Base-by-base conservation (phyloP, 2,113 vertebrate species). In the Thryonomys swinderianus region DNA sequence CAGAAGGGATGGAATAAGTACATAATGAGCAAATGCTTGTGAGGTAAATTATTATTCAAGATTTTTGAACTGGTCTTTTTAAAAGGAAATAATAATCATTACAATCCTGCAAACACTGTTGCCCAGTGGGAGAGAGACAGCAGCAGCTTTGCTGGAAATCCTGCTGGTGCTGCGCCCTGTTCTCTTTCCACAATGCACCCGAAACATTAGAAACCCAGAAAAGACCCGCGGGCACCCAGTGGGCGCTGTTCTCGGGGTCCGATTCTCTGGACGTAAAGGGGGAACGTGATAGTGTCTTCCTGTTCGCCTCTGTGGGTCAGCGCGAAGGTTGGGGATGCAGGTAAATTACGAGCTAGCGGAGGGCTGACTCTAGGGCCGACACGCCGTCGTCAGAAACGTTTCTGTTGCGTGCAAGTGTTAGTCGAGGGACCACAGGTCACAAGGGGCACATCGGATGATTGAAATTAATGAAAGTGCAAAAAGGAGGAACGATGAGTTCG, bases 11-110 rank as follows among this genome's bases (percentile, higher is more conserved):
- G 84, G 92, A 96, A 34, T 97, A 96, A 97, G 93, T 78, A 96
- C 93, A 96, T 96, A 98, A 98, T 96, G 97, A 98, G 93, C 76
- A 97, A 97, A 96, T 95, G 93, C 98, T 98, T 97, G 91, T 95
- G 96, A 96, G 95, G 96, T 95, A 97, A 98, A 98, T 98, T 96
- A 96, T 98, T 97, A 97, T 97, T 98, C 27, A n/a, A 85, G 95
- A 71, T 91, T 97, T 98, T 88, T 97, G 97, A 98, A 97, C 83
- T 62, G 40, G 40, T 89, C 92, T 96, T 97, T 97, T 86, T 78
- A 89, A 89, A 89, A 62, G 94, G 91, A 96, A 97, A 97, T 97
- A 86, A 85, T 95, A 91, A 96, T 94, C 67, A 97, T 96, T 85
- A 86, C 45, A 66, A 2, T 76, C 51, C 79, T 86, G 86, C 85